Evolutionary conservation across 2,888 invertebrate genomes (phyloP), one percentile per base, ranked within the genome.

Genomic region (Apoderus coryli): DNA sequence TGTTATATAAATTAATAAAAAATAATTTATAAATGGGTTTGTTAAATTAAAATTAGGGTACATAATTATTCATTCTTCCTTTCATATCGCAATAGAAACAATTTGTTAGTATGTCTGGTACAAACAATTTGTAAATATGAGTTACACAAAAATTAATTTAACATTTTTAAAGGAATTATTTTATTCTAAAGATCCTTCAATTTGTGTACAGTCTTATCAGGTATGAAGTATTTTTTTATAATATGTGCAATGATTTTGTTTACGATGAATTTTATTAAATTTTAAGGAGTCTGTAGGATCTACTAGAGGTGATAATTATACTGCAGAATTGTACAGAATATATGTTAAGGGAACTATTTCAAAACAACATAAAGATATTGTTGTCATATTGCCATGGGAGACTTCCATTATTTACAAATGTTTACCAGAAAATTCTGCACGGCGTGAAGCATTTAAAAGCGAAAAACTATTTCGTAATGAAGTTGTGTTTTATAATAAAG

Each of bases 281-380:
- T 41, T 44, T 6, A 40, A 77, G 67, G 69, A 73, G 36, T 68
- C 71, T 10, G 72, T 67, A 3, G 78, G 76, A n/a, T 72, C 77
- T 0, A 75, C 72, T 33, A 62, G 76, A 29, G 78, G 78, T 0
- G 78, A 78, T 46, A 78, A 78, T 52, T 78, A 78, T 47, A 77
- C 76, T 0, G 76, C 78, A 5, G 72, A 74, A 63, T 60, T 78
- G 4, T 78, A 76, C 53, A 64, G 78, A 9, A 63, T 76, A 32
- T 59, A 64, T 1, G 54, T 75, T 3, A 68, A 64, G 41, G 77
- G 77, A 33, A 48, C 50, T 16, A 36, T 42, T 1, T 52, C 53
- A 29, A 46, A 53, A 1, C 57, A 54, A 4, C 59, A 58, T 2
- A 52, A 51, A 2, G 39, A 44, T 14, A 54, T 54, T 31, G 41